Evolutionary conservation across 92 coral and sea anemone genomes (phyloP), one percentile per base, ranked within the genome.

Genomic region (Palythoa heliodiscus): DNA sequence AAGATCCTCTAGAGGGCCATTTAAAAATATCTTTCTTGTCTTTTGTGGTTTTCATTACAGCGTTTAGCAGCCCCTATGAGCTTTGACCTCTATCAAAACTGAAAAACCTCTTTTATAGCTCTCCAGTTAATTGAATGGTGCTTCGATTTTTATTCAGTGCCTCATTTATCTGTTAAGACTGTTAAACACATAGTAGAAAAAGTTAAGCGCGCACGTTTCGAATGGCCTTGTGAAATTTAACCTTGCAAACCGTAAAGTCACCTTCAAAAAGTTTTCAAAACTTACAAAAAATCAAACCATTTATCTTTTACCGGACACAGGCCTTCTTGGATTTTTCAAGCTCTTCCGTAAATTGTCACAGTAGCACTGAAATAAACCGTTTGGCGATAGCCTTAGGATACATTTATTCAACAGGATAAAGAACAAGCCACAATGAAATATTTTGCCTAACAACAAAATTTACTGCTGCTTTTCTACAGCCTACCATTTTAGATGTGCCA

Each of bases 281-380:
- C 16, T 23, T 20, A 35, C 24, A 38, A 16, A 37, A 78, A 43
- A 66, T 47, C 48, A 64, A 80, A 80, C 9, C 84, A 66, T 80
- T 63, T 64, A 66, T 80, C 84, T 63, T 80, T n/a, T 80, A 29
- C 73, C 73, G 74, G 74, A 80, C 73, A 63, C 66, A 43, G 24
- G 84, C 39, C 52, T 55, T 80, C 84, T 40, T 66, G 84, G 58
- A 19, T 80, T 80, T 72, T 79, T 79, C 43, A 79, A 40, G 54
- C 38, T 79, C 57, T 63, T 80, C 84, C 74, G 74, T 57, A 47
- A 80, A 80, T 25, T 64, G 63, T 63, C 74, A 66, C 24, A 22
- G 50, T 43, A 57, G 20, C 37, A 24, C 83, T 38, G 71, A 58
- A 39, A 55, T 15, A 75, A 58, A 35, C 40, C 13, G 6, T 55